These are phyloP conservation scores for Prionace glauca DNA, from an alignment of 2,797 vertebrate species.

Conservation along the genomic window DNA sequence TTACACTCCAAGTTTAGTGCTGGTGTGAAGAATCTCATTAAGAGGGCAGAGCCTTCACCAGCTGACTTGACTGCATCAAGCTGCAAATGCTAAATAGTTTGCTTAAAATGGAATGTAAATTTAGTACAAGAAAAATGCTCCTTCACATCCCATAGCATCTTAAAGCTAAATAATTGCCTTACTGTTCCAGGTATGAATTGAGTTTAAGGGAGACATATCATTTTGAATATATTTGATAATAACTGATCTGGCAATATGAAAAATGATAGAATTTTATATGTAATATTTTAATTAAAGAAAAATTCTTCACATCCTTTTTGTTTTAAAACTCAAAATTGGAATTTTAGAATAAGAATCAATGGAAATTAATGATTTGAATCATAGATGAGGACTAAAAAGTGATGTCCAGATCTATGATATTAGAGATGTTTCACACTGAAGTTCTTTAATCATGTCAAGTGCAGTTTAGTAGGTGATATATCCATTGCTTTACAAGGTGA, in stretches of 20 bases:
- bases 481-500: background rate
- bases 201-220: background rate
- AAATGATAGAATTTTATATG: background rate
- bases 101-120: background rate
- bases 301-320: background rate
- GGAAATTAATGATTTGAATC: background rate
- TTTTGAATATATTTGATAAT: background rate
- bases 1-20: background rate
- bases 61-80: background rate
- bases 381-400: background rate
- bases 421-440: background rate
- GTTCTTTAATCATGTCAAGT: slow-evolving; percentile 14
- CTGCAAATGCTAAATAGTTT: too few species aligned
- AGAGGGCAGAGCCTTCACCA: background rate
- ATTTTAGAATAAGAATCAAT: background rate
- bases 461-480: background rate
- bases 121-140: background rate
- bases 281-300: background rate
- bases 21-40: background rate
- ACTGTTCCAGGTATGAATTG: background rate
- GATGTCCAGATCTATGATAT: background rate
- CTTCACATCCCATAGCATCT: background rate
- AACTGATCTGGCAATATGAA: background rate
- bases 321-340: background rate
- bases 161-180: background rate